These are phyloP conservation scores for Dyspetes luteomarginatus DNA, from an alignment of 2,888 invertebrate genomes.

Conservation along the genomic window DNA sequence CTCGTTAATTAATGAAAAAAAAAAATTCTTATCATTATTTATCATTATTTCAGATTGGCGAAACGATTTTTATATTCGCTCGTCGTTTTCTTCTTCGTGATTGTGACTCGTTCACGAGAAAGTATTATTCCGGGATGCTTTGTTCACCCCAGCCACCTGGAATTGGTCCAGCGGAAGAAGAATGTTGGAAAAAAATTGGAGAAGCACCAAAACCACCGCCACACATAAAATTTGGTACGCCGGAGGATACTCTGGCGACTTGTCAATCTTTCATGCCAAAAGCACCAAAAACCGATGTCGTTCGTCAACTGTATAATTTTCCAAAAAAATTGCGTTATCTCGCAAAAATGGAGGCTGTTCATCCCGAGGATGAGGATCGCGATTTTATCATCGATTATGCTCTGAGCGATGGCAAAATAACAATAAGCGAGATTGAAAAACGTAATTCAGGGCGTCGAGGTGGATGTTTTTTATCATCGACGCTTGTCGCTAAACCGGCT, in stretches of 20 bases:
- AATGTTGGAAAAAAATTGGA: slow-evolving; percentile 4
- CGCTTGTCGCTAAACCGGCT: slow-evolving; percentile 88
- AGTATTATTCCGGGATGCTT: slow-evolving; percentile 87
- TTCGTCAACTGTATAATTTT: slow-evolving; percentile 89
- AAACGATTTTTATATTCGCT: slow-evolving; percentile 88
- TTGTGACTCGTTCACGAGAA: slow-evolving; percentile 92
- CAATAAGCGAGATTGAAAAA: slow-evolving; percentile 89
- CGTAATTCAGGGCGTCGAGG: slow-evolving; percentile 89
- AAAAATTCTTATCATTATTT: slow-evolving; percentile 1
- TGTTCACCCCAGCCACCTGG: slow-evolving; percentile 84
- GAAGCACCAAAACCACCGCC: slow-evolving; percentile 84
- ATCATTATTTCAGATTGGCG: slow-evolving; percentile 85
- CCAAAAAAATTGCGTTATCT: slow-evolving; percentile 88
- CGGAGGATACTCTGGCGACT: slow-evolving; percentile 91
- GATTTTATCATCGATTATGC: slow-evolving; percentile 91
- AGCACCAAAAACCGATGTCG: slow-evolving; percentile 89
- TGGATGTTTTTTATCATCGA: slow-evolving; percentile 90
- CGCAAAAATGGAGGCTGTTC: slow-evolving; percentile 90
- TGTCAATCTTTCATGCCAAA: slow-evolving; percentile 89
- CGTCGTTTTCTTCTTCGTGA: slow-evolving; percentile 90
- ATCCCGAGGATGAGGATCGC: slow-evolving; percentile 91
- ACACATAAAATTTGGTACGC: slow-evolving; percentile 90
- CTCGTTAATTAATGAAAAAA: not conserved
- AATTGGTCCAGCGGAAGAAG: slow-evolving; percentile 71
- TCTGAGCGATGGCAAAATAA: slow-evolving; percentile 90